Evolutionary conservation across 1,140 invertebrate species (phyloP).

Genomic region (Latrodectus geometricus): DNA sequence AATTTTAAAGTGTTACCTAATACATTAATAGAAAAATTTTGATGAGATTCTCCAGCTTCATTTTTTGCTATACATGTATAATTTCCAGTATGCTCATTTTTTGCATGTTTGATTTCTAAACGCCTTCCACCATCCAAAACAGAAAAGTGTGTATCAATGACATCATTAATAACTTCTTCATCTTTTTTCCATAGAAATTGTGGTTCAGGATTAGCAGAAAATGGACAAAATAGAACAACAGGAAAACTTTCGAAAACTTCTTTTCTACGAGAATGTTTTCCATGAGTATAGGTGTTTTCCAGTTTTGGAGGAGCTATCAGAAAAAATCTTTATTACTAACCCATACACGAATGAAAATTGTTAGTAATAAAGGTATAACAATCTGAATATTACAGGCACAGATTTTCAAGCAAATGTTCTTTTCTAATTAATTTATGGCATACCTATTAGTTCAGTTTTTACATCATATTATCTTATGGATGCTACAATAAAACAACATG

Average conservation of each 20-base stretch:
- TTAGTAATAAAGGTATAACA: too few relatives aligned
- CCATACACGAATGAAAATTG: too few relatives aligned
- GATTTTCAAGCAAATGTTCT: too few relatives aligned
- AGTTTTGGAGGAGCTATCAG: slow-evolving; percentile 43
- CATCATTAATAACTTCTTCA: slow-evolving; percentile 42
- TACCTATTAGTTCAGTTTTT: too few relatives aligned
- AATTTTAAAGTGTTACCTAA: slow-evolving; percentile 19
- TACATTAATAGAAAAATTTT: slow-evolving; percentile 37
- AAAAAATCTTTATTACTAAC: too few relatives aligned
- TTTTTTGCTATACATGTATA: slow-evolving; percentile 70
- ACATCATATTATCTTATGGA: too few relatives aligned
- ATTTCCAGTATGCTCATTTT: slow-evolving; percentile 68
- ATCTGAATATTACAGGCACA: too few relatives aligned
- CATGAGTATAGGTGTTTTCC: not conserved
- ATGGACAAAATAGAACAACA: slow-evolving; percentile 46
- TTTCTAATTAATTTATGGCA: too few relatives aligned
- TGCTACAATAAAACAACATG: too few relatives aligned
- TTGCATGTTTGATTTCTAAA: slow-evolving; percentile 37
- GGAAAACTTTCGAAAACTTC: slow-evolving; percentile 49
- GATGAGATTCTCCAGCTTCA: slow-evolving; percentile 65
- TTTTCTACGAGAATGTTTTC: not conserved
- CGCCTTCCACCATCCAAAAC: slow-evolving; percentile 27
- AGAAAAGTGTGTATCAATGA: not conserved
- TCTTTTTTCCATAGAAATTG: slow-evolving; percentile 58
- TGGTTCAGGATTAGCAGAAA: slow-evolving; percentile 33